Evolutionary conservation across 2,888 invertebrate species (phyloP), one percentile per base, ranked within the genome.

Genomic region (Eristalis arbustorum): DNA sequence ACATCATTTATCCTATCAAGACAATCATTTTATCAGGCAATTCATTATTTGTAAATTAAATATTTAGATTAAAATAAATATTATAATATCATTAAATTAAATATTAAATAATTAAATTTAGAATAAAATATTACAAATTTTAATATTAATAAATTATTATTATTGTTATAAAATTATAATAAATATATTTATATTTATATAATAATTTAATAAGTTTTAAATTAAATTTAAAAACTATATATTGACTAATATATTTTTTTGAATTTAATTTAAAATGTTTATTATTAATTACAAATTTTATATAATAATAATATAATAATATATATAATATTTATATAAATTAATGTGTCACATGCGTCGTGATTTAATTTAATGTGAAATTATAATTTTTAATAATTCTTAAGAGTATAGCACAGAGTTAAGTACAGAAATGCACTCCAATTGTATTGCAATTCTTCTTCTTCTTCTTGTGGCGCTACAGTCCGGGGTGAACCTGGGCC

Each of bases 1-100:
- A 94, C 93, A 93, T 94, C 91, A 93, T 92, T 93, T 94, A 94
- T 92, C 93, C 94, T 94, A 94, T 95, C 94, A 95, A 93, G 93
- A 94, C 94, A 94, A 93, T 91, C 94, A 94, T 95, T 94, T 95
- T 67, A 63, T 89, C 89, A 89, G 90, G 89, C 89, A 90, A 89
- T 89, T 90, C 89, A 90, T 89, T 89, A 71, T 13, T 73, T 59
- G 11, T 28, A 25, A 75, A 61, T 84, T 83, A 8, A 31, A 31
- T 73, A 63, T 81, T 74, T 71, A 74, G 77, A 79, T 79, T 80
- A 77, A 76, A 80, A 81, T 87, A 87, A 61, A 80, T 64, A 62
- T 80, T 61, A 77, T 81, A 80, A 74, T 85, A 85, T 88, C 3
- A 84, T 22, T 34, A 34, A 34, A 34, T 5, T 34, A 8, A 34